Conservation (phyloP, 2,113 vertebrate species). For the Nibea coibor region DNA sequence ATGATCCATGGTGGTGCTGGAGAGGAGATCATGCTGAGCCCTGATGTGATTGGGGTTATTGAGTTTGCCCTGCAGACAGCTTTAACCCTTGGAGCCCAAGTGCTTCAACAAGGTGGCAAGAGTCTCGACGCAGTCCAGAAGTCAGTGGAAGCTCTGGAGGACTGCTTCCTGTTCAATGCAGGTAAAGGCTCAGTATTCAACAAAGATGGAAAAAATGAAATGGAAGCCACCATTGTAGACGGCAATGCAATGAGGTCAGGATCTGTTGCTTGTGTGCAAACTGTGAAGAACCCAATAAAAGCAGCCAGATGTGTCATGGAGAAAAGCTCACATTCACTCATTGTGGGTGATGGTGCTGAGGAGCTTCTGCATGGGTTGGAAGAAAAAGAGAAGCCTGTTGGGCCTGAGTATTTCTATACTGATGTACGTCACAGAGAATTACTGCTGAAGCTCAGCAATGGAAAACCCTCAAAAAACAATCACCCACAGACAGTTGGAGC, state of each 20-base stretch:
- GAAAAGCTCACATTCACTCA: conserved; percentile 80
- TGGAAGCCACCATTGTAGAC: conserved; percentile 84
- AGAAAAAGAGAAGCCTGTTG: conserved; percentile 66
- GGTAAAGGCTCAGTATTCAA: conserved; percentile 86
- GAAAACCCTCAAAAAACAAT: conserved; percentile 70
- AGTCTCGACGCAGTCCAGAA: conserved; percentile 84
- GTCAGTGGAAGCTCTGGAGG: conserved; percentile 84
- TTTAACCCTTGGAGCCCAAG: conserved; percentile 75
- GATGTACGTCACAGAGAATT: conserved; percentile 79
- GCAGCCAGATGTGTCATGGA: conserved; percentile 85
- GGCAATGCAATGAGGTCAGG: conserved; percentile 77
- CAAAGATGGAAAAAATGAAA: conserved; percentile 81
- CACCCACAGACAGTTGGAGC: conserved; percentile 87
- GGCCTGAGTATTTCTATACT: conserved; percentile 82
- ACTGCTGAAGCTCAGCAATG: conserved; percentile 52
- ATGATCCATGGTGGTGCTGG: conserved; percentile 86
- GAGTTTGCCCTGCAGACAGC: conserved; percentile 84
- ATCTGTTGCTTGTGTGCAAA: conserved; percentile 82
- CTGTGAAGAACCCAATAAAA: conserved; percentile 84
- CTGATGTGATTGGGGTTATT: conserved; percentile 71
- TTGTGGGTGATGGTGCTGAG: conserved; percentile 83
- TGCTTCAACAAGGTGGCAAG: conserved; percentile 76
- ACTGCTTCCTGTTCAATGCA: conserved; percentile 87
- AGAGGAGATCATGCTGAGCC: conserved; percentile 80
- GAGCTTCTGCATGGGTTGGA: conserved; percentile 75